phyloP scores from a whole-genome alignment of 2,113 vertebrate species.

The Ptychochromis oligacanthus region DNA sequence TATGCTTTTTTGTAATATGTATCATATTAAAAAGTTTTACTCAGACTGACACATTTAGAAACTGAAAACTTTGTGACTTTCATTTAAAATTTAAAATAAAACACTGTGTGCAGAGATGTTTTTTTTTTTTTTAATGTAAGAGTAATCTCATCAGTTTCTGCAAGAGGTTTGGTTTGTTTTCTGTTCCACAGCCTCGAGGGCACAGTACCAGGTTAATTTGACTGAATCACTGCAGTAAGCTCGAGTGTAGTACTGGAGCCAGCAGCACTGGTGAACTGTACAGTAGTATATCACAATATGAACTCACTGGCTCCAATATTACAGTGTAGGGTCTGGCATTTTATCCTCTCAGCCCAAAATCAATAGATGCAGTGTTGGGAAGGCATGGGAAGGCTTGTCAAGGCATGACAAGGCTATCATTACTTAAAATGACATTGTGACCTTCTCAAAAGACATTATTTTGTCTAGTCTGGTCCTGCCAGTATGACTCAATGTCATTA shows the following conservation, averaged over 20 bases:
- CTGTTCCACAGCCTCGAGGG: background rate
- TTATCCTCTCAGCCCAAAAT: background rate
- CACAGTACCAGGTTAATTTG: slow-evolving; percentile 20
- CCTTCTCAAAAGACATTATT: slow-evolving; percentile 20
- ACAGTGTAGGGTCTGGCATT: background rate
- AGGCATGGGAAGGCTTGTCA: too few species aligned
- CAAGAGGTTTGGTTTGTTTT: slow-evolving; percentile 2
- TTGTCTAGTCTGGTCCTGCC: background rate
- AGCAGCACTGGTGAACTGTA: background rate
- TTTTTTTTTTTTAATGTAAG: too few species aligned
- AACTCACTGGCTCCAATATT: slow-evolving; percentile 1
- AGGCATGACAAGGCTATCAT: background rate
- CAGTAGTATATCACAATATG: background rate
- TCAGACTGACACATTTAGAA: background rate
- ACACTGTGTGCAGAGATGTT: slow-evolving; percentile 1
- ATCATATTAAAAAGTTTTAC: background rate
- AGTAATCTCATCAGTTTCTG: slow-evolving; percentile 7
- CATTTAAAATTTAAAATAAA: slow-evolving; percentile 15
- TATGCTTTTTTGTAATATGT: too few species aligned
- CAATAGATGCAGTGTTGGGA: background rate
- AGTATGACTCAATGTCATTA: background rate
- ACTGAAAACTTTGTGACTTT: slow-evolving; percentile 9
- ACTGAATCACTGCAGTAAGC: slow-evolving; percentile 15
- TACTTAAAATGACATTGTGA: slow-evolving; percentile 12
- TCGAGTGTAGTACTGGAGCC: background rate